phyloP scores from a whole-genome alignment of 2,113 vertebrate genomes.

The Hippopotamus amphibius region DNA sequence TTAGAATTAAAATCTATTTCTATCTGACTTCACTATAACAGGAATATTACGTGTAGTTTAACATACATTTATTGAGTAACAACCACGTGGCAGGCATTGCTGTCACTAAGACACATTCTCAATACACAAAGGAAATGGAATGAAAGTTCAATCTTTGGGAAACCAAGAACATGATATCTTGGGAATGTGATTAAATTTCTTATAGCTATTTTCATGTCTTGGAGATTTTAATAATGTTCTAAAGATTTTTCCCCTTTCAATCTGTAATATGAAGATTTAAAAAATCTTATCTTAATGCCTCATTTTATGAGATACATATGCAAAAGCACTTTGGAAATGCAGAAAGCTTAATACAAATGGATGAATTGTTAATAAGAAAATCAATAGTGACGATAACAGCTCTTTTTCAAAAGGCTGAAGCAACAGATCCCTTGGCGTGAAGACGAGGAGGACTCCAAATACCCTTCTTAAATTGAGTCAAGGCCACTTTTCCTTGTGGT shows the following conservation, averaged over 20 bases:
- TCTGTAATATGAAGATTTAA: not conserved
- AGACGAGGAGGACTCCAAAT: not conserved
- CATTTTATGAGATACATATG: not conserved
- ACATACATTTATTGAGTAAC: not conserved
- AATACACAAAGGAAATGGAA: slow-evolving; percentile 8
- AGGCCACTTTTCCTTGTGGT: slow-evolving; percentile 26
- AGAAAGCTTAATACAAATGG: not conserved
- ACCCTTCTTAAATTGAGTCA: not conserved
- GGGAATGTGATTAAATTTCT: not conserved
- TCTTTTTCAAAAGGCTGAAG: not conserved
- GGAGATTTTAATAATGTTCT: not conserved
- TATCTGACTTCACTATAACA: not conserved
- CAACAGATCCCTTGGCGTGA: not conserved
- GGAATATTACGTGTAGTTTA: not conserved
- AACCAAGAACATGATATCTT: not conserved
- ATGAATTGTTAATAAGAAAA: not conserved
- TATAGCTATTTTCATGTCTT: slow-evolving; percentile 10
- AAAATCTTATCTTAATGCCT: not conserved
- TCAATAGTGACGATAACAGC: not conserved
- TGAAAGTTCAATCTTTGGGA: not conserved
- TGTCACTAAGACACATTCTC: not conserved
- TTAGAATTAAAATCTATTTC: slow-evolving; percentile 33
- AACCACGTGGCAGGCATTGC: not conserved
- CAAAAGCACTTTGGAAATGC: not conserved
- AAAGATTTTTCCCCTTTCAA: not conserved